Conservation (phyloP, 2,888 invertebrate genomes). For the Brachylomia viminalis region DNA sequence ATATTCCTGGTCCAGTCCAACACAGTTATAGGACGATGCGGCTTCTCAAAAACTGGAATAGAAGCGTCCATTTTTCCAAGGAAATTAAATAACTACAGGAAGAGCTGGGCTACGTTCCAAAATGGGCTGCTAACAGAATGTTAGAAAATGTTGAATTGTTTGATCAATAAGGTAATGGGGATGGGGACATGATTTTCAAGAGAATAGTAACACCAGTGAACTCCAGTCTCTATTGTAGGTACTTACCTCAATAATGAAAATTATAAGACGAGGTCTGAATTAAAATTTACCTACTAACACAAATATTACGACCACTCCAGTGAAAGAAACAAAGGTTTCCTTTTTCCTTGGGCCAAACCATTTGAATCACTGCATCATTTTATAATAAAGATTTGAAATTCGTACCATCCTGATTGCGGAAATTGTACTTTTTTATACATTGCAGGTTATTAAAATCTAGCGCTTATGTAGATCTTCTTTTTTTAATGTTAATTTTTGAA, state of each 20-base stretch:
- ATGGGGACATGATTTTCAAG: neutral
- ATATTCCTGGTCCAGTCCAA: slow-evolving; percentile 95
- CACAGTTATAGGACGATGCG: slow-evolving; percentile 92
- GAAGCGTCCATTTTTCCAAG: slow-evolving; percentile 81
- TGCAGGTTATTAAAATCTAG: too few relatives aligned
- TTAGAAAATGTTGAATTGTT: slow-evolving; percentile 26
- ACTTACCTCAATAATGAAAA: neutral
- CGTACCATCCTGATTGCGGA: slow-evolving; percentile 1
- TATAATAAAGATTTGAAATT: too few relatives aligned
- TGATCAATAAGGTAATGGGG: slow-evolving; percentile 43
- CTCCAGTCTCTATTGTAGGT: neutral
- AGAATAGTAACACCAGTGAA: neutral
- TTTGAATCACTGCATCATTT: too few relatives aligned
- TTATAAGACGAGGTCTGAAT: neutral
- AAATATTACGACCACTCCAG: neutral
- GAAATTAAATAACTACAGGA: slow-evolving; percentile 16
- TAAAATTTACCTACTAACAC: neutral
- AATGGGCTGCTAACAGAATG: neutral
- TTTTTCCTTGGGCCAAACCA: neutral
- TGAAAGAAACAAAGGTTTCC: neutral
- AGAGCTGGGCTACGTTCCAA: neutral
- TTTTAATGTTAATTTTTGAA: too few relatives aligned
- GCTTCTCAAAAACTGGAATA: slow-evolving; percentile 91
- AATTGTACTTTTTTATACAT: neutral
- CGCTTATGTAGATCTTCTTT: neutral